A percentile compares a stretch with the other conserved stretches of the same genome.
Evolutionary conservation across 2,113 vertebrate genomes (phyloP).

Genomic region (Melanocharis versteri): DNA sequence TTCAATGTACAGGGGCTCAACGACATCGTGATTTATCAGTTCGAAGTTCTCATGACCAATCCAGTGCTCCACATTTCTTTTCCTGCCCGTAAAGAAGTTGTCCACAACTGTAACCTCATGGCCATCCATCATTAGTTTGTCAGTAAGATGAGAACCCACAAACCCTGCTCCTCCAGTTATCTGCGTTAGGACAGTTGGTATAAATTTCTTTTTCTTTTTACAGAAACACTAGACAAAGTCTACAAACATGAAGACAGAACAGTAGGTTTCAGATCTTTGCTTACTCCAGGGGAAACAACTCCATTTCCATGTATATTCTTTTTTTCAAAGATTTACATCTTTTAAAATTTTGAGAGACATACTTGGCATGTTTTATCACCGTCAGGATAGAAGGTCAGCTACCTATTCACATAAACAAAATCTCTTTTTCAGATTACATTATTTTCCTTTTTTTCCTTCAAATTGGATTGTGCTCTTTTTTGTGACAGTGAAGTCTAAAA

Average conservation of each 20-base stretch:
- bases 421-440: neutral
- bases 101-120: slow-evolving; percentile 98
- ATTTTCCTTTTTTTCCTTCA: neutral
- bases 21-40: slow-evolving; percentile 97
- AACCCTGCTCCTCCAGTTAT: slow-evolving; percentile 98
- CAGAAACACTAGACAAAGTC: slow-evolving; percentile 65
- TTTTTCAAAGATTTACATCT: neutral
- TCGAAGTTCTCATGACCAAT: slow-evolving; percentile 99
- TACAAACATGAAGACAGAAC: slow-evolving; percentile 64
- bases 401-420: neutral
- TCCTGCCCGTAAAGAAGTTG: slow-evolving; percentile 99
- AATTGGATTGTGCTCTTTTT: slow-evolving; percentile 42
- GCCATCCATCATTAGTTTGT: slow-evolving; percentile 99
- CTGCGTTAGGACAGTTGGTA: slow-evolving; percentile 73
- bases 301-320: neutral
- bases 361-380: neutral
- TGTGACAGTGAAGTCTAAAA: neutral
- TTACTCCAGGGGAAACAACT: slow-evolving; percentile 35
- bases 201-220: slow-evolving; percentile 68
- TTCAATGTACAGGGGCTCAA: slow-evolving; percentile 97
- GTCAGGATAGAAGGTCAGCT: neutral
- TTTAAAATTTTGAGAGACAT: neutral
- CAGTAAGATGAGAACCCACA: slow-evolving; percentile 96
- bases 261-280: neutral
- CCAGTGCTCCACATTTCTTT: slow-evolving; percentile 99